Evolutionary conservation across 2,113 vertebrate genomes (phyloP), one percentile per base, ranked within the genome.

Genomic region (Carassius auratus): DNA sequence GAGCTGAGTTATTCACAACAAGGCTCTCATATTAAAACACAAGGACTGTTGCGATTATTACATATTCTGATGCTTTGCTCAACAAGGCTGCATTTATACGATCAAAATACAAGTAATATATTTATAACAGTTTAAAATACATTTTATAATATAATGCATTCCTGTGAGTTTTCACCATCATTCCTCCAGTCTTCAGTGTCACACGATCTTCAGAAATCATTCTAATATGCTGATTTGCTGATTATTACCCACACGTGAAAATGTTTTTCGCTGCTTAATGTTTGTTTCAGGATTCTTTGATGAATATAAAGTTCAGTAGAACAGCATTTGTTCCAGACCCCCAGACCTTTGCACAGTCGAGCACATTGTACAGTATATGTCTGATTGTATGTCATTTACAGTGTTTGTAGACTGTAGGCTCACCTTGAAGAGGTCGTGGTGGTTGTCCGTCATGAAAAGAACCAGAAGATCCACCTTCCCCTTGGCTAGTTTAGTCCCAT

Each of bases 381-480:
- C 71, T 48, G 12, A 10, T 15, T 74, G 42, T 14, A 48, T 74
- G 13, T 48, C 21, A 36, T 73, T 36, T 17, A 19, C 36, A 45
- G 13, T 26, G 13, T 15, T 23, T 75, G 52, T 36, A 48, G 21
- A 75, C 15, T 61, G 17, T 2, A 17, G n/a, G 50, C 94, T 94
- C 93, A 99, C 98, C 95, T 99, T 98, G 84, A 99, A 96, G 33
- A 98, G 96, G 87, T 99, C 97, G 86, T 93, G 95, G 88, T 99
- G 96, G 88, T 97, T 95, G 88, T 99, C 98, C 90, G 99, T 94
- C 89, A 99, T 95, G 89, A 99, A 99, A 77, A 99, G 93, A 87
- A 99, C 95, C 87, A 99, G 95, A 89, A 99, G 94, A 89, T 97
- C 98, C 83, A 96, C 96, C 89, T 99, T 99, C 86, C 98, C 98